Percentiles rank a stretch among this genome's conserved stretches.
phyloP scores from a whole-genome alignment of 2,888 invertebrate genomes.

The Pachymerium ferrugineum region DNA sequence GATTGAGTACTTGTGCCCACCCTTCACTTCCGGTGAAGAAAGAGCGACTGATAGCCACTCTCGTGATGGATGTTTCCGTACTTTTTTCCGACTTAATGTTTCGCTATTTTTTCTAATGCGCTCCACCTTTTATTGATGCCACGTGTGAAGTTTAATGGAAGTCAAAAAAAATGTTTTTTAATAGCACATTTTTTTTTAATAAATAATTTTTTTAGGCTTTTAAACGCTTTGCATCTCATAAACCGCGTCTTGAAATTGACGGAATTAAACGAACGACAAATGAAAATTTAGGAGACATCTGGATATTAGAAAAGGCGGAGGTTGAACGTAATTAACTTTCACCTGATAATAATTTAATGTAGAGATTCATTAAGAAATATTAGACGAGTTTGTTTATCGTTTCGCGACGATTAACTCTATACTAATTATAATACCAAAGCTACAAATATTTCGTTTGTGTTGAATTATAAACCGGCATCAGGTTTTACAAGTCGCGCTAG shows the following conservation, averaged over 20 bases:
- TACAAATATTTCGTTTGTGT: no score
- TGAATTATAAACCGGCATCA: no score
- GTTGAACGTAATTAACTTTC: neutral
- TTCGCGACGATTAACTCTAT: neutral
- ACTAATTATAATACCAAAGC: neutral
- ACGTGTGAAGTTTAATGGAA: neutral
- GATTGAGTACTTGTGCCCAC: neutral
- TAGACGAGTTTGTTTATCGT: neutral
- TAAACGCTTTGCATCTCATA: no score
- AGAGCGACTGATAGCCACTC: conserved; percentile 3
- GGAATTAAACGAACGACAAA: neutral
- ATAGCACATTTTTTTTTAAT: no score
- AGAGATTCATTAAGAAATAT: neutral
- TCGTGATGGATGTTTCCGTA: conserved; percentile 14
- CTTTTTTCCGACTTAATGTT: conserved; percentile 10
- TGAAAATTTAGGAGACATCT: conserved; percentile 2
- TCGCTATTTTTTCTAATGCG: neutral
- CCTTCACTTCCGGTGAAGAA: conserved; percentile 8
- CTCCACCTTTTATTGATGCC: neutral
- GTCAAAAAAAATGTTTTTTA: no score
- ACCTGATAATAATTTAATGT: neutral
- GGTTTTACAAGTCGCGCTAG: no score
- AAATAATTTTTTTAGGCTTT: no score
- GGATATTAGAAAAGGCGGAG: neutral
- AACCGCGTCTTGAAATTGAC: no score